Percentiles rank a stretch among this genome's conserved stretches.
Conservation (phyloP, 1,140 invertebrate species). For the Drosophila lacertosa region DNA sequence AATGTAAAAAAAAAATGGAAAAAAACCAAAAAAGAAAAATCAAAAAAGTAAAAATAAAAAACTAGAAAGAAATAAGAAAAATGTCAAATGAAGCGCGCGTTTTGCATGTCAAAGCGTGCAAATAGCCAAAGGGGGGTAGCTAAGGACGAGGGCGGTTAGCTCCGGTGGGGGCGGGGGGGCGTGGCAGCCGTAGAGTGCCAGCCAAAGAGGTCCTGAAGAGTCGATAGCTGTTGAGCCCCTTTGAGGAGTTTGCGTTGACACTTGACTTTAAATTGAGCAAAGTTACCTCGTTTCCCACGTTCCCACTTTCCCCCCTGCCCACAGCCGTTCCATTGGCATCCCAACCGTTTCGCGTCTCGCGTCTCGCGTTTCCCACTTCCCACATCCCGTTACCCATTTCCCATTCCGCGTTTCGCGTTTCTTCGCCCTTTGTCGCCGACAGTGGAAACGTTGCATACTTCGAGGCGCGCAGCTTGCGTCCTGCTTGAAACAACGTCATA, state of each 20-base stretch:
- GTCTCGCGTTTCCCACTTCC: neutral
- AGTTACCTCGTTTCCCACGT: slow-evolving; percentile 29
- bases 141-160: neutral
- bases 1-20: neutral
- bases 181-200: slow-evolving; percentile 21
- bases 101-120: slow-evolving; percentile 77
- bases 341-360: slow-evolving; percentile 22
- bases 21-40: slow-evolving; percentile 9
- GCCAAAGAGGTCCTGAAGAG: slow-evolving; percentile 60
- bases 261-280: slow-evolving; percentile 80
- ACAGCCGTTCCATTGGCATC: neutral
- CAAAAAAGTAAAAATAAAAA: slow-evolving; percentile 23
- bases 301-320: neutral
- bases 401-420: neutral
- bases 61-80: slow-evolving; percentile 49
- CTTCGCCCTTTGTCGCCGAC: neutral
- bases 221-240: slow-evolving; percentile 62
- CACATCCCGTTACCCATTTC: slow-evolving; percentile 2
- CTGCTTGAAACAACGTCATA: slow-evolving; percentile 49
- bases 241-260: slow-evolving; percentile 78
- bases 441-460: slow-evolving; percentile 52
- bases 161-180: neutral
- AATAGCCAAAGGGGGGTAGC: slow-evolving; percentile 22
- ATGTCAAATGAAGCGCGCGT: slow-evolving; percentile 79
- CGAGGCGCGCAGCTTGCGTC: slow-evolving; percentile 36